Evolutionary conservation across 2,797 vertebrate species (phyloP).

Genomic region (Urocyon cinereoargenteus): DNA sequence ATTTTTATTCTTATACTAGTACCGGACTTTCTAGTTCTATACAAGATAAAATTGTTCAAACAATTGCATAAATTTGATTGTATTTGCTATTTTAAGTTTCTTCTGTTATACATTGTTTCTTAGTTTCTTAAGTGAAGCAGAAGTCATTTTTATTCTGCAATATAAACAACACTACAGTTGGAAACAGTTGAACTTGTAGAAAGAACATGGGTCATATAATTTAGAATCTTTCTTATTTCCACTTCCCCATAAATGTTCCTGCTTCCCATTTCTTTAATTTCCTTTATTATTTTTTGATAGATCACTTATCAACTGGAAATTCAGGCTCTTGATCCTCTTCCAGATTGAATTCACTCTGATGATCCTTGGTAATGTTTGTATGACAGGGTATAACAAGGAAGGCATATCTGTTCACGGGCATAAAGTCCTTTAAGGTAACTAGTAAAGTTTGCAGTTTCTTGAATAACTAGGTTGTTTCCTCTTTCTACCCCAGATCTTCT

Average conservation of each 20-base stretch:
- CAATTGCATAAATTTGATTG: not conserved
- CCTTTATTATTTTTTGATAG: not conserved
- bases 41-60: constrained; percentile 16
- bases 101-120: not conserved
- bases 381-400: not conserved
- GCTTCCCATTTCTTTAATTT: constrained; percentile 27
- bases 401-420: not conserved
- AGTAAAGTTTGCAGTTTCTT: not conserved
- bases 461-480: constrained; percentile 11
- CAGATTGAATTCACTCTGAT: not conserved
- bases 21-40: not conserved
- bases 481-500: constrained; percentile 23
- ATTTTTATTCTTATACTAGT: not conserved
- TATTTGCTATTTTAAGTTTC: constrained; percentile 46
- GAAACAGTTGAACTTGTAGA: not conserved
- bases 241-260: not conserved
- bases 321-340: not conserved
- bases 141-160: constrained; percentile 40
- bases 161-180: not conserved
- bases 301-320: not conserved
- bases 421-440: not conserved
- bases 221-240: not conserved
- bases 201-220: not conserved
- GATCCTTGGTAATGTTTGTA: not conserved
- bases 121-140: constrained; percentile 49